A percentile compares a stretch with the other conserved stretches of the same genome.
Evolutionary conservation across 2,888 invertebrate species (phyloP).

Genomic region (Matsumyia berberina): DNA sequence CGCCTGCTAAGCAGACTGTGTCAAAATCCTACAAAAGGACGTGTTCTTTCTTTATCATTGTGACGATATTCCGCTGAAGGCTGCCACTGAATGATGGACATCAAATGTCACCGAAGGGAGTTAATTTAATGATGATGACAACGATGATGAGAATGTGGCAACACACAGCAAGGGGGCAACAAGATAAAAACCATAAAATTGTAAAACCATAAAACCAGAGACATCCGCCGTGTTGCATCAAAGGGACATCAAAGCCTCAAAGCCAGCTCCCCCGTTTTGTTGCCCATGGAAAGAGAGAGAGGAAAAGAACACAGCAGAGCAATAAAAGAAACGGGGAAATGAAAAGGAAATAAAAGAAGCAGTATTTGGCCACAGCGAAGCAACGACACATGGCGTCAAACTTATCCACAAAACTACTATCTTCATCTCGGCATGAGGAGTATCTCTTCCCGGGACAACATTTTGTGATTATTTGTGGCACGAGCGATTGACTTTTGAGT

Average conservation of each 20-base stretch:
- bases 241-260: conserved; percentile 26
- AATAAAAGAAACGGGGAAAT: conserved; percentile 34
- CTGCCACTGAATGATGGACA: conserved; percentile 44
- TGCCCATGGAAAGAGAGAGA: conserved; percentile 24
- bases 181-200: conserved; percentile 62
- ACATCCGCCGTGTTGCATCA: conserved; percentile 63
- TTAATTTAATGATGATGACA: conserved; percentile 74
- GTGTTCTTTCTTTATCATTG: background rate
- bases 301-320: too few relatives aligned
- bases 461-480: conserved; percentile 72
- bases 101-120: conserved; percentile 63
- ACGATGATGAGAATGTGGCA: conserved; percentile 68
- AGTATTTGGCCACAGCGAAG: conserved; percentile 1
- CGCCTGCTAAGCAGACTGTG: conserved; percentile 5
- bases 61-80: background rate
- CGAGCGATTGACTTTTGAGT: conserved; percentile 74
- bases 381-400: conserved; percentile 71
- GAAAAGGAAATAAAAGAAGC: background rate
- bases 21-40: conserved; percentile 18
- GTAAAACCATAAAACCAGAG: conserved; percentile 59
- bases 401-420: conserved; percentile 56
- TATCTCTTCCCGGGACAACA: conserved; percentile 49
- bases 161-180: conserved; percentile 39
- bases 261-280: conserved; percentile 12
- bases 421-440: conserved; percentile 43